Percentiles rank a stretch among this genome's conserved stretches.
phyloP scores from a whole-genome alignment of 2,888 invertebrate species.

The Himalopsyche japonica region DNA sequence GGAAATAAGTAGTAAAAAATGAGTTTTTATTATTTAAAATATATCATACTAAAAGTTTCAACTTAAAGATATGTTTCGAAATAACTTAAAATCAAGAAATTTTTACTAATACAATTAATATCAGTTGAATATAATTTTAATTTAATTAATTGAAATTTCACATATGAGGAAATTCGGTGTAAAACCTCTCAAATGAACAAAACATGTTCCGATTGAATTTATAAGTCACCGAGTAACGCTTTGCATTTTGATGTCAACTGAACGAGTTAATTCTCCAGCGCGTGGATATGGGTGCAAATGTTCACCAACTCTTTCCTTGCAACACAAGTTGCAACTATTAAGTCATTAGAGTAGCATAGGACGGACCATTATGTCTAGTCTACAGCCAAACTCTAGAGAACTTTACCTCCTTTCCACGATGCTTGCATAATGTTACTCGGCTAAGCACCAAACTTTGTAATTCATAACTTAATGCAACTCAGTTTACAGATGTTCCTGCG shows the following conservation, averaged over 20 bases:
- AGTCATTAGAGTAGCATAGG: conserved; percentile 38
- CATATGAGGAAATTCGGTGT: too few relatives aligned
- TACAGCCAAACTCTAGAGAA: conserved; percentile 26
- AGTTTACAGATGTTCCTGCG: conserved; percentile 25
- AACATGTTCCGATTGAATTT: background rate
- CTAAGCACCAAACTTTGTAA: conserved; percentile 40
- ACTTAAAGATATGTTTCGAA: too few relatives aligned
- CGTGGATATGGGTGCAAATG: conserved; percentile 2
- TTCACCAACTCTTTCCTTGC: conserved; percentile 25
- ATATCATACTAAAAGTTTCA: too few relatives aligned
- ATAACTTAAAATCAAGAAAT: too few relatives aligned
- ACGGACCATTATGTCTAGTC: conserved; percentile 33
- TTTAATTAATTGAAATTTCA: too few relatives aligned
- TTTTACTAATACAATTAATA: too few relatives aligned
- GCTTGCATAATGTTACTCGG: conserved; percentile 36
- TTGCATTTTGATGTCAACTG: conserved; percentile 7
- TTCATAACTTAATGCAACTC: conserved; percentile 39
- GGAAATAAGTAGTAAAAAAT: too few relatives aligned
- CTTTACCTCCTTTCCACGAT: conserved; percentile 24
- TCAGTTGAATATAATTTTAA: too few relatives aligned
- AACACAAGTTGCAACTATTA: conserved; percentile 37
- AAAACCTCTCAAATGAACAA: background rate
- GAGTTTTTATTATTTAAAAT: too few relatives aligned
- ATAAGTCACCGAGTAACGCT: background rate
- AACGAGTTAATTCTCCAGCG: background rate